Conservation (phyloP, 2,797 vertebrate genomes). For the Tapera naevia region DNA sequence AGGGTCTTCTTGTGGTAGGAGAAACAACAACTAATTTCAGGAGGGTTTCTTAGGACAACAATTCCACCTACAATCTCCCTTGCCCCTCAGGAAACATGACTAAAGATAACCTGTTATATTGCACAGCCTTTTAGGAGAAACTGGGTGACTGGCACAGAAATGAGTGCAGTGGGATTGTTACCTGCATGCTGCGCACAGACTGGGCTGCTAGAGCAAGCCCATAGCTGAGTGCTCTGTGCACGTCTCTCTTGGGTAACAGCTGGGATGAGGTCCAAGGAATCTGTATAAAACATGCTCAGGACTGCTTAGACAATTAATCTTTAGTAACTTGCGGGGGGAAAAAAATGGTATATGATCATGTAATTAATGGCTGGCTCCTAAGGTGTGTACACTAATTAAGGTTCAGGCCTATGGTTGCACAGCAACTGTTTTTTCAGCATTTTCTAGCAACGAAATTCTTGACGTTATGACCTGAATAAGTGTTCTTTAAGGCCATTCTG, state of each 20-base stretch:
- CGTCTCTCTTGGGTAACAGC: slow-evolving; percentile 47
- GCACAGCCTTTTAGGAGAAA: neutral
- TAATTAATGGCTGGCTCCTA: slow-evolving; percentile 58
- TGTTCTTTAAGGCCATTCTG: neutral
- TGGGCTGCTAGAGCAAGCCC: slow-evolving; percentile 28
- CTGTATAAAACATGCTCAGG: slow-evolving; percentile 57
- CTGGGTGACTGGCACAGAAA: neutral
- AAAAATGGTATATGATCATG: slow-evolving; percentile 35
- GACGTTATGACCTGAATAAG: neutral
- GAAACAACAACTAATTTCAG: neutral
- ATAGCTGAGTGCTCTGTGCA: neutral
- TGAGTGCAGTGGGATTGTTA: neutral
- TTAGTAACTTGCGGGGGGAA: slow-evolving; percentile 3
- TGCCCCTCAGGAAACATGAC: neutral
- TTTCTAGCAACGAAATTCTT: slow-evolving; percentile 8
- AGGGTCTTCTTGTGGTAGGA: neutral
- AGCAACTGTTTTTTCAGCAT: slow-evolving; percentile 39
- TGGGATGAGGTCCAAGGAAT: slow-evolving; percentile 59
- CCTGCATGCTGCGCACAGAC: accelerated
- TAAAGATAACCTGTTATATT: neutral
- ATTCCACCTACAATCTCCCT: neutral
- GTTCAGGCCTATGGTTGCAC: slow-evolving; percentile 34
- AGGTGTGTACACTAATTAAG: slow-evolving; percentile 56
- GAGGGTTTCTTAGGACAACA: neutral
- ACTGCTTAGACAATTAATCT: slow-evolving; percentile 66